Evolutionary conservation across 1,140 invertebrate species (phyloP).

Genomic region (Drosophila nigrodunni): DNA sequence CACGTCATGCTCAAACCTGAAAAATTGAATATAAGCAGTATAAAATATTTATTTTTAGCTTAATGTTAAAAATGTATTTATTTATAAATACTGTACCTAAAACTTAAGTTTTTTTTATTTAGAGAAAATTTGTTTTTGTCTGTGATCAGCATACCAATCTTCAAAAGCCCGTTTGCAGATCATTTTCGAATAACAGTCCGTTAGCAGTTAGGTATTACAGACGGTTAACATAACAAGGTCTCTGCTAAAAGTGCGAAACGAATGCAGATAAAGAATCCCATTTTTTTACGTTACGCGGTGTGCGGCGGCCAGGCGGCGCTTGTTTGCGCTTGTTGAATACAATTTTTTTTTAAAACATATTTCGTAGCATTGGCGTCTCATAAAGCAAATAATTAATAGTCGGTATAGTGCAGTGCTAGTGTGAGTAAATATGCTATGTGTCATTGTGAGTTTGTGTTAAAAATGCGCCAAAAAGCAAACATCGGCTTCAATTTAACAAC

Average conservation of each 20-base stretch:
- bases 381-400: background rate
- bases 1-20: background rate
- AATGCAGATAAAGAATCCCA: slow-evolving; percentile 42
- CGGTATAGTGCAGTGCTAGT: slow-evolving; percentile 13
- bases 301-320: slow-evolving; percentile 51
- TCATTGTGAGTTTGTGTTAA: slow-evolving; percentile 30
- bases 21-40: background rate
- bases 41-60: too few relatives aligned
- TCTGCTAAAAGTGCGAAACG: slow-evolving; percentile 36
- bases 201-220: slow-evolving; percentile 25
- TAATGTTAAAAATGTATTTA: background rate
- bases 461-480: slow-evolving; percentile 46
- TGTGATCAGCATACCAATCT: slow-evolving; percentile 19
- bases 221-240: slow-evolving; percentile 16
- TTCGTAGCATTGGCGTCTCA: slow-evolving; percentile 31
- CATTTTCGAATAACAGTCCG: slow-evolving; percentile 11
- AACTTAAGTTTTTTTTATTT: too few relatives aligned
- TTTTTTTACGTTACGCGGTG: slow-evolving; percentile 51
- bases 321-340: slow-evolving; percentile 45
- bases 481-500: slow-evolving; percentile 16
- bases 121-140: background rate
- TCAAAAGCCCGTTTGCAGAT: slow-evolving; percentile 1
- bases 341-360: slow-evolving; percentile 10
- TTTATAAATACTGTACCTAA: background rate
- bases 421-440: slow-evolving; percentile 6